Evolutionary conservation across 1,140 invertebrate genomes (phyloP).

Genomic region (Melanaphis sacchari): DNA sequence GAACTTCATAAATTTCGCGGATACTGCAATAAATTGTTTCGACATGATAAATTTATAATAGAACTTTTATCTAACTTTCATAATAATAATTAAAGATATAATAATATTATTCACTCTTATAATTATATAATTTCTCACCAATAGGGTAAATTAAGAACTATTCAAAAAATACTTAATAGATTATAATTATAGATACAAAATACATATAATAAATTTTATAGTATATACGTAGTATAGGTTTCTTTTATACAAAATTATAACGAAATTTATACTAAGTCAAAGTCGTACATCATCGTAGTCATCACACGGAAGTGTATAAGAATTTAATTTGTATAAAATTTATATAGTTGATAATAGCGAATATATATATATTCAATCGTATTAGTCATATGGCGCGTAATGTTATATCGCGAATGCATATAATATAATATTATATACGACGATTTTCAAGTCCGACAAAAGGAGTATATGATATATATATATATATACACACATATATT

Average conservation of each 20-base stretch:
- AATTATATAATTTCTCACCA: not conserved
- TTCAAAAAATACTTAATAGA: not conserved
- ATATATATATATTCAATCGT: not conserved
- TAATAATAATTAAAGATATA: not conserved
- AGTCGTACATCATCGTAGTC: no score
- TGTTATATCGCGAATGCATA: not conserved
- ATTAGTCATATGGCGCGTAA: not conserved
- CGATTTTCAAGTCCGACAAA: conserved; percentile 4
- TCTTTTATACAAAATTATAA: no score
- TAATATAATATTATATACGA: not conserved
- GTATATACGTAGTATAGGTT: not conserved
- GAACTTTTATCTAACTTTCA: not conserved
- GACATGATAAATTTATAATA: not conserved
- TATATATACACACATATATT: not conserved
- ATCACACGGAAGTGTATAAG: no score
- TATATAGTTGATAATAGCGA: not conserved
- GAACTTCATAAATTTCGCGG: no score
- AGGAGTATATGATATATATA: not conserved
- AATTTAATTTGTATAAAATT: no score
- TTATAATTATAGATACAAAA: not conserved
- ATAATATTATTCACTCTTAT: not conserved
- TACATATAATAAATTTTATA: not conserved
- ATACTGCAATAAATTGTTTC: not conserved
- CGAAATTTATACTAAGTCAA: no score
- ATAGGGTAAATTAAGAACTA: not conserved